Evolutionary conservation across 2,113 vertebrate species (phyloP), one percentile per base, ranked within the genome.

Genomic region (Chascanopsetta lugubris): DNA sequence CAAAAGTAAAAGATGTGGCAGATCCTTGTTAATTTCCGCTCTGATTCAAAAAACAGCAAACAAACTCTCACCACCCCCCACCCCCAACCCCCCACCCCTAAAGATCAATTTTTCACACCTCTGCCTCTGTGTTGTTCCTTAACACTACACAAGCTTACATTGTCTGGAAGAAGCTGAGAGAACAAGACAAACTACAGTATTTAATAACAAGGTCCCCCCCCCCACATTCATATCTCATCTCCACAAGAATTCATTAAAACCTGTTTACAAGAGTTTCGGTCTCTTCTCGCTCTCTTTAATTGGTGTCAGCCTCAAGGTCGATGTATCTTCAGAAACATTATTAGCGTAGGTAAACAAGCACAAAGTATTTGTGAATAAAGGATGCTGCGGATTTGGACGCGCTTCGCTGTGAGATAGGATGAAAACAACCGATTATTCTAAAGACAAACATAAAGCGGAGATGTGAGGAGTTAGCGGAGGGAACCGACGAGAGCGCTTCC

Each of bases 141-240:
- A 90, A 76, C 89, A 93, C 84, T 88, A 87, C 84, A 88, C 90
- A 86, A 83, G 89, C 80, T 32, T 86, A 85, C 67, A 88, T 92
- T 93, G 94, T 91, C 93, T 89, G 92, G 93, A 91, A 92, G 90
- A 88, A 80, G 82, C 85, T 89, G 80, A 88, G 92, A 92, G 88
- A 93, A 94, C 89, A 64, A 18, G 36, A 47, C 17, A 42, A 42
- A 10, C 17, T 38, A 53, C 87, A 90, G 88, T 92, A 92, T 91
- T 94, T 94, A 94, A 92, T 77, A 10, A 57, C 11, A 88, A 47
- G 29, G 10, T 4, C 8, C 8, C 15, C 1, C 21, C 53, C 34
- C 46, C 64, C 80, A 64, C 59, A 34, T 46, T 64, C 80, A 65
- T 88, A 88, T 92, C 88, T 91, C 87, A 93, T 94, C 95, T 88